Conservation (phyloP, 2,113 vertebrate genomes). For the Indri indri region DNA sequence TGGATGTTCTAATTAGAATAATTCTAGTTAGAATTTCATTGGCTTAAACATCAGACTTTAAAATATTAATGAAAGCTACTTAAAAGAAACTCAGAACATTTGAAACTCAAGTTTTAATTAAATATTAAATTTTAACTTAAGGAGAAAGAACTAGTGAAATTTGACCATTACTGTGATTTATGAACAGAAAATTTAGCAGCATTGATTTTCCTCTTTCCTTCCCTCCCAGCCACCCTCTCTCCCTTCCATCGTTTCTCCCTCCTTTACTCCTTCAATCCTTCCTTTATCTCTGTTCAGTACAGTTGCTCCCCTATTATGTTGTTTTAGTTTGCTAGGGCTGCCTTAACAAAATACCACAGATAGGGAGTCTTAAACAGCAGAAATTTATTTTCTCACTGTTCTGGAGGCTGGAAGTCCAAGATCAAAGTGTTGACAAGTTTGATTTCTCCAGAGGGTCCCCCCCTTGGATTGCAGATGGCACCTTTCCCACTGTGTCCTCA, state of each 20-base stretch:
- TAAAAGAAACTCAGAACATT: conserved; percentile 25
- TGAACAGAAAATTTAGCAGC: not conserved
- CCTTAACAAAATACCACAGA: not conserved
- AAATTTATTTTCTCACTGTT: not conserved
- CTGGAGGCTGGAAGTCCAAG: not conserved
- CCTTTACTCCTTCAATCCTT: not conserved
- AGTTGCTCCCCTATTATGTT: not conserved
- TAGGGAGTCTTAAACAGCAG: not conserved
- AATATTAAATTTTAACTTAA: conserved; percentile 67
- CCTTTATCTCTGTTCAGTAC: not conserved
- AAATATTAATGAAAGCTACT: conserved; percentile 65
- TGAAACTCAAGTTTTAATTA: conserved; percentile 53
- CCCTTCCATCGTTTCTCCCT: not conserved
- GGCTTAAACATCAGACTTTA: conserved; percentile 27
- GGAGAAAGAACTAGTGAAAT: conserved; percentile 9
- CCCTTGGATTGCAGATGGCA: not conserved
- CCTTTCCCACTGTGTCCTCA: not conserved
- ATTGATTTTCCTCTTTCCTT: not conserved
- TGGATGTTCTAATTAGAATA: not conserved
- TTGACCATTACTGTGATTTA: not conserved
- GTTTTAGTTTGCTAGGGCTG: not conserved
- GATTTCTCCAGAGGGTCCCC: not conserved
- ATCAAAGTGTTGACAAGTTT: not conserved
- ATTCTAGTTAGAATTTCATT: conserved; percentile 41
- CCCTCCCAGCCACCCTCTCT: rapidly evolving